Evolutionary conservation across 2,113 vertebrate species (phyloP).

Genomic region (Epinephelus lanceolatus): DNA sequence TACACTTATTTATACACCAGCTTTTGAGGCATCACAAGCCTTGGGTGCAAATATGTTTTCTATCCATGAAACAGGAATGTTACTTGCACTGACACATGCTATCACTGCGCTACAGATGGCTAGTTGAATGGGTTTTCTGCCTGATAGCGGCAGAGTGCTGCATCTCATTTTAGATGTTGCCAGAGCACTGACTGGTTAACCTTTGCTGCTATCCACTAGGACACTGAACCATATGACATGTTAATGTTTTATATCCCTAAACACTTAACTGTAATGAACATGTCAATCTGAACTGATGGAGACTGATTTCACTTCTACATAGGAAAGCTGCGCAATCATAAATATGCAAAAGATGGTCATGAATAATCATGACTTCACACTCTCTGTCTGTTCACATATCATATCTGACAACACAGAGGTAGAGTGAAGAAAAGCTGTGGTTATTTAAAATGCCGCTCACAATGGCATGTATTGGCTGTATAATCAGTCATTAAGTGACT

Average conservation of each 20-base stretch:
- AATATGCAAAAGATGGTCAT: slow-evolving; percentile 46
- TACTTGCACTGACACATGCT: background rate
- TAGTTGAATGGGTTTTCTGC: slow-evolving; percentile 11
- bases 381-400: slow-evolving; percentile 38
- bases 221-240: slow-evolving; percentile 26
- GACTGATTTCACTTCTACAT: slow-evolving; percentile 3
- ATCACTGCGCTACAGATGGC: slow-evolving; percentile 32
- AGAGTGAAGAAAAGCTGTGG: background rate
- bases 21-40: background rate
- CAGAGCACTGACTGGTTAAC: slow-evolving; percentile 41
- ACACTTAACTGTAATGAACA: slow-evolving; percentile 23
- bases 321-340: slow-evolving; percentile 33
- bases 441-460: slow-evolving; percentile 29
- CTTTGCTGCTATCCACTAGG: slow-evolving; percentile 16
- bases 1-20: background rate
- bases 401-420: slow-evolving; percentile 15
- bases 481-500: slow-evolving; percentile 23
- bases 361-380: slow-evolving; percentile 39
- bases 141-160: slow-evolving; percentile 5
- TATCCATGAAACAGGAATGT: slow-evolving; percentile 5
- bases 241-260: slow-evolving; percentile 54
- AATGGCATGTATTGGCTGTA: background rate
- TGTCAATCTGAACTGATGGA: slow-evolving; percentile 4
- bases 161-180: slow-evolving; percentile 40
- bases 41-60: slow-evolving; percentile 22